Evolutionary conservation across 2,797 vertebrate genomes (phyloP), one percentile per base, ranked within the genome.

Genomic region (Siniperca obscura): DNA sequence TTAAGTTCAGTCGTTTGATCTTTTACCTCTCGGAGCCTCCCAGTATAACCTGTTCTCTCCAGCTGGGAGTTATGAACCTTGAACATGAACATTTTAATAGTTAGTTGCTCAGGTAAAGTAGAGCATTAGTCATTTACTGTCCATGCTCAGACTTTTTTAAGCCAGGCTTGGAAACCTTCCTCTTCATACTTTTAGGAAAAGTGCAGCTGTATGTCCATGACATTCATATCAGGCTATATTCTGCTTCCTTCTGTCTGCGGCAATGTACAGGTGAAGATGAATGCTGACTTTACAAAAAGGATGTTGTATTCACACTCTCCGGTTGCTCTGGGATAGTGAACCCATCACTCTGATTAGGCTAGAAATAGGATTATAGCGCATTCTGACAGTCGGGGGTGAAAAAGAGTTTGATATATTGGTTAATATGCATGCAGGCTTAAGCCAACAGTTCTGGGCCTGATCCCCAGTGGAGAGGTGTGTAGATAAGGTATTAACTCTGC

Each of bases 351-450:
- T 75, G 74, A 80, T 86, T 40, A 61, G 75, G 80, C 87, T 85
- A 72, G 84, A 91, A 93, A 91, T 87, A 76, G 89, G 89, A 92
- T 93, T 92, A 93, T 55, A 68, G 85, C 11, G 25, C 59, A 84
- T 87, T 91, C 70, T 89, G 87, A 86, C 81, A 88, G 80, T 75
- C 40, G 19, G 71, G 67, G 71, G 76, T 81, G 80, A 87, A 83
- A 86, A 78, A 62, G 80, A 84, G 77, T 86, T 90, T 90, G 91
- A 93, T 91, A 81, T 88, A 90, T 91, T 85, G 85, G 86, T 91
- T 93, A 91, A 91, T 93, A 88, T 92, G 88, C 83, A 85, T 86
- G 74, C 70, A 78, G 78, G 81, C 88, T 88, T 88, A 93, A 90
- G 69, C 75, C 73, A 68, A 61, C 82, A 56, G 60, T 83, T 82